Evolutionary conservation across 2,888 invertebrate species (phyloP), one percentile per base, ranked within the genome.

Genomic region (Notodonta dromedarius): DNA sequence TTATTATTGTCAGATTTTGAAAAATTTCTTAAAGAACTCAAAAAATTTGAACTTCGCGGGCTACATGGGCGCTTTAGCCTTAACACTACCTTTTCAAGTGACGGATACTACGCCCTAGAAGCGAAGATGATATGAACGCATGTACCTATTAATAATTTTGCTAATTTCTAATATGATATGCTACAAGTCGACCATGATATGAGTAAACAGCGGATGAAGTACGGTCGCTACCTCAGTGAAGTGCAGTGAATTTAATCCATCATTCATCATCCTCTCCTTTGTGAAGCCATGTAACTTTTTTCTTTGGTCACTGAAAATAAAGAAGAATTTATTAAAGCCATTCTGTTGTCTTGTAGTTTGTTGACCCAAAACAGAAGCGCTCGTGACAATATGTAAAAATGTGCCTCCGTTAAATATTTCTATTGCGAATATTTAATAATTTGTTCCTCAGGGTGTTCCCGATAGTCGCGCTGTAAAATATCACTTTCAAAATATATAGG

Each of bases 231-330:
- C 93, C 80, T 95, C 94, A 54, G 90, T 92, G 73, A 93, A 95
- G 53, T 88, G 88, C 35, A 96, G 82, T 11, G 95, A 94, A 81
- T 94, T 96, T 35, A 96, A 84, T 6, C 96, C 96, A 85, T 96
- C 96, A 3, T 84, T 85, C 51, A 89, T 80, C 77, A 94, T 94
- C 56, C 94, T 90, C 56, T 94, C 80, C 56, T 91, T 91, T 4
- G 94, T 94, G 57, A 88, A 87, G 56, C 83, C 79, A 3, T 94
- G 74, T 46, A 93, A 82, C 12, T 89, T 85, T 63, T 90, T 89
- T 64, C 94, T 90, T 74, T 92, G 90, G n/a, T 89, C 86, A 77
- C 94, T 94, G 83, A 66, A 89, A 91, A 59, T 65, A 70, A n/a
- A 14, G 59, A 16, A 48, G 11, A 7, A 46, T 6, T 46, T 46